phyloP scores from a whole-genome alignment of 2,113 vertebrate genomes.

The Lagopus leucura region DNA sequence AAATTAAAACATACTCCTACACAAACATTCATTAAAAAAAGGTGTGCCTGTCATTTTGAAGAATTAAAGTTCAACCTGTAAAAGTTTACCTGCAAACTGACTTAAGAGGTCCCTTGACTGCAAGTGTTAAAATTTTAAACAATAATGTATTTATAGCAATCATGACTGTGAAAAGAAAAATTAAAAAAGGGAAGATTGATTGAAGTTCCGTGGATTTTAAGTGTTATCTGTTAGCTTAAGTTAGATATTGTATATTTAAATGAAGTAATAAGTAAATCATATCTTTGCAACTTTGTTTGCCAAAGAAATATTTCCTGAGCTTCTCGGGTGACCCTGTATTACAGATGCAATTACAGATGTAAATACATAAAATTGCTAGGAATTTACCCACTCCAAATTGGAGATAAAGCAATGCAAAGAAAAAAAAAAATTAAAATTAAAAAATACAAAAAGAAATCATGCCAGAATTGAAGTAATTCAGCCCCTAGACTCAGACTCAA shows the following conservation, averaged over 20 bases:
- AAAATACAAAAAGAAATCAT: too few relatives aligned
- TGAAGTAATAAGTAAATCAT: neutral
- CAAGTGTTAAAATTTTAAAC: neutral
- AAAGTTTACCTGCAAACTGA: neutral
- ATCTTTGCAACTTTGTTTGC: neutral
- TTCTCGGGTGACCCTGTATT: neutral
- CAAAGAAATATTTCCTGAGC: conserved; percentile 24
- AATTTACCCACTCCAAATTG: neutral
- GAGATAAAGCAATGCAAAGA: neutral
- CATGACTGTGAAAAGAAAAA: neutral
- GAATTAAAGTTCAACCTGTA: neutral
- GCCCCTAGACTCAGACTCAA: neutral
- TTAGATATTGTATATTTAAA: neutral
- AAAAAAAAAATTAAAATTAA: neutral
- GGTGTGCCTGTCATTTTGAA: neutral
- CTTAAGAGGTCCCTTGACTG: neutral
- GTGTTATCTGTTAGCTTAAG: neutral
- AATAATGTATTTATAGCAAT: neutral
- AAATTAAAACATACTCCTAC: neutral
- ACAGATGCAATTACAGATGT: neutral
- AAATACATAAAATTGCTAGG: neutral
- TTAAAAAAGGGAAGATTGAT: neutral
- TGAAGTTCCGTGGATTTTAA: neutral
- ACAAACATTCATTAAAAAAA: neutral
- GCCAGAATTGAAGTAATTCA: neutral